Evolutionary conservation across 2,888 invertebrate genomes (phyloP).

Genomic region (Brachyptera putata): DNA sequence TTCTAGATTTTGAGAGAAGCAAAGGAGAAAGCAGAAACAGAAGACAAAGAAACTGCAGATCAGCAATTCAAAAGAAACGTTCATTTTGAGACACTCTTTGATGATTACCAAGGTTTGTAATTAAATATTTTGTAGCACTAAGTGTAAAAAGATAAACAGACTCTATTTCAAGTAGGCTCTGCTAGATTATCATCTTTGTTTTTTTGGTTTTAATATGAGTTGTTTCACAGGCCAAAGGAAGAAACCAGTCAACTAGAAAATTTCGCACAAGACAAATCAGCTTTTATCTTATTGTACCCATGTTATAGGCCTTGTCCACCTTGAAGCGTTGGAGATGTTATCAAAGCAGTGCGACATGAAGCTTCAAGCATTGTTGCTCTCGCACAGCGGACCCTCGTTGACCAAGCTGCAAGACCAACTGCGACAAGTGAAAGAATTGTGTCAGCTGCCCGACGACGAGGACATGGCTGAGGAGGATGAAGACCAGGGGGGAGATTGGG

Average conservation of each 20-base stretch:
- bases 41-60: constrained; percentile 50
- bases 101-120: constrained; percentile 83
- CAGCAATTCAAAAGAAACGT: constrained; percentile 49
- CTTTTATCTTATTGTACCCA: too few species aligned
- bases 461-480: constrained; percentile 56
- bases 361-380: constrained; percentile 59
- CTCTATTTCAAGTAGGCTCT: too few species aligned
- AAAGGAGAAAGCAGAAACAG: constrained; percentile 61
- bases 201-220: too few species aligned
- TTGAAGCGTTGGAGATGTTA: constrained; percentile 88
- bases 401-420: constrained; percentile 69
- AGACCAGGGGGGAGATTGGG: constrained; percentile 36
- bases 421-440: constrained; percentile 71
- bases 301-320: constrained; percentile 71
- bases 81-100: constrained; percentile 77
- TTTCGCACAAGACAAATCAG: too few species aligned
- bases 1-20: constrained; percentile 61
- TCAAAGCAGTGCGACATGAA: constrained; percentile 75
- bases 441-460: constrained; percentile 66
- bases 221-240: too few species aligned
- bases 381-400: constrained; percentile 55
- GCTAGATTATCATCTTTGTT: too few species aligned
- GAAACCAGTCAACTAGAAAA: too few species aligned
- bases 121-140: too few species aligned
- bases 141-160: too few species aligned